Percentiles rank a stretch among this genome's conserved stretches.
Conservation (phyloP, 2,888 invertebrate species). For the Thereva nobilitata region DNA sequence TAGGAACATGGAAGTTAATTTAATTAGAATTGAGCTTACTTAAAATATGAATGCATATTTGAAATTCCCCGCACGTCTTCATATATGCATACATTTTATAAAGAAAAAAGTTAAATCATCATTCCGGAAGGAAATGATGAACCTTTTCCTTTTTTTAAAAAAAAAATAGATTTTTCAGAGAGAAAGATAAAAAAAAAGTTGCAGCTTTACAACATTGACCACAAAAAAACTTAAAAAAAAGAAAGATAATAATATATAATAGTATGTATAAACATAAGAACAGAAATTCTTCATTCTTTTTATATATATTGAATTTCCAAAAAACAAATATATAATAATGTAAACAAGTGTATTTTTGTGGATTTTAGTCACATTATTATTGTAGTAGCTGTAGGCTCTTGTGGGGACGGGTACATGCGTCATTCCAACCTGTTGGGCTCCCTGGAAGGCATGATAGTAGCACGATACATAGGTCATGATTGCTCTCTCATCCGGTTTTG, state of each 20-base stretch:
- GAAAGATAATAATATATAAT: neutral
- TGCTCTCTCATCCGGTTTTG: constrained; percentile 99
- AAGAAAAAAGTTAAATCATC: too few species aligned
- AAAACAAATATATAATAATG: constrained; percentile 44
- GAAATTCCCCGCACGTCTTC: constrained; percentile 13
- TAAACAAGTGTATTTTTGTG: constrained; percentile 57
- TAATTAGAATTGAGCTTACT: constrained; percentile 10
- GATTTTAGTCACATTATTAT: constrained; percentile 60
- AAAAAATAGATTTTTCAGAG: neutral
- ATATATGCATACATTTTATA: constrained; percentile 18
- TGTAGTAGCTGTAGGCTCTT: constrained; percentile 59
- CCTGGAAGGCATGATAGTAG: constrained; percentile 99
- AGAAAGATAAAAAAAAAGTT: constrained; percentile 34
- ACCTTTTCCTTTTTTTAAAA: too few species aligned
- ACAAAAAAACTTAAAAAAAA: constrained; percentile 39
- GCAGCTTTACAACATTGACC: constrained; percentile 34
- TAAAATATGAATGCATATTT: constrained; percentile 14
- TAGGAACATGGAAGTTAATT: constrained; percentile 14
- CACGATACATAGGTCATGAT: constrained; percentile 99
- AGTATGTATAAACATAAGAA: neutral
- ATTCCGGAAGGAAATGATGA: too few species aligned
- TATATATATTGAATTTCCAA: constrained; percentile 39
- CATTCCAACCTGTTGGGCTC: constrained; percentile 90
- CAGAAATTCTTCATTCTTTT: neutral
- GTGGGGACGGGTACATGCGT: constrained; percentile 60